These are phyloP conservation scores for Neodontobutis hainanensis DNA, from an alignment of 2,113 vertebrate species.

Conservation along the genomic window DNA sequence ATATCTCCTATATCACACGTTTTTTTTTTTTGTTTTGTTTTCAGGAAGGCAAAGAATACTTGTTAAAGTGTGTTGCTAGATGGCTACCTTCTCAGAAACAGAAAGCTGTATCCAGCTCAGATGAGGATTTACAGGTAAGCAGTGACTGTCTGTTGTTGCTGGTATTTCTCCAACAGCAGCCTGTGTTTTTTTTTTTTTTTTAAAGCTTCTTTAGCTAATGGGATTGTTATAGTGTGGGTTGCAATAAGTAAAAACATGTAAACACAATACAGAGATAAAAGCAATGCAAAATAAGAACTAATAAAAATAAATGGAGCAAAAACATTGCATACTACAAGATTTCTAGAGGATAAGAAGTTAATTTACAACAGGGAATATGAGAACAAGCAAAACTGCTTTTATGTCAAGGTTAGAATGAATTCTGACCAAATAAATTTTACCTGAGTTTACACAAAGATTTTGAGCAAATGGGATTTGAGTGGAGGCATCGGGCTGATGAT, in stretches of 20 bases:
- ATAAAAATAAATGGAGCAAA: constrained; percentile 19
- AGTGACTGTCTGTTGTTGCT: constrained; percentile 7
- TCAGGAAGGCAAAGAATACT: constrained; percentile 80
- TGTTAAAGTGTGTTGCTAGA: constrained; percentile 77
- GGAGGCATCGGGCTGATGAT: constrained; percentile 19
- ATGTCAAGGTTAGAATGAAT: constrained; percentile 20
- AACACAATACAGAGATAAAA: constrained; percentile 45
- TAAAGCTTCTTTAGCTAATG: constrained; percentile 50
- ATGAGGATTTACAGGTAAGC: constrained; percentile 73
- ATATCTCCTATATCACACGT: background rate
- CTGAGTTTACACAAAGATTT: constrained; percentile 13
- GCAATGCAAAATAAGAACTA: constrained; percentile 32
- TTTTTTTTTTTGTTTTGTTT: constrained; percentile 31
- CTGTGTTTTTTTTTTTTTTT: too few species aligned
- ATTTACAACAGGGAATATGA: constrained; percentile 15
- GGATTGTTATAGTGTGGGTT: constrained; percentile 47
- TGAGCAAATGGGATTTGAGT: constrained; percentile 8
- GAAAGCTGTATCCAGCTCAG: constrained; percentile 39
- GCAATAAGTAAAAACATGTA: constrained; percentile 34
- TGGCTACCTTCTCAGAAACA: constrained; percentile 79
- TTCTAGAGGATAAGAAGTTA: constrained; percentile 20
- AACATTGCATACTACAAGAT: constrained; percentile 16
- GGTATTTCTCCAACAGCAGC: constrained; percentile 20
- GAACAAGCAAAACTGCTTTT: constrained; percentile 10
- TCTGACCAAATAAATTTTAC: constrained; percentile 15